Conservation (phyloP, 2,888 invertebrate genomes). For the Agriopis marginaria region DNA sequence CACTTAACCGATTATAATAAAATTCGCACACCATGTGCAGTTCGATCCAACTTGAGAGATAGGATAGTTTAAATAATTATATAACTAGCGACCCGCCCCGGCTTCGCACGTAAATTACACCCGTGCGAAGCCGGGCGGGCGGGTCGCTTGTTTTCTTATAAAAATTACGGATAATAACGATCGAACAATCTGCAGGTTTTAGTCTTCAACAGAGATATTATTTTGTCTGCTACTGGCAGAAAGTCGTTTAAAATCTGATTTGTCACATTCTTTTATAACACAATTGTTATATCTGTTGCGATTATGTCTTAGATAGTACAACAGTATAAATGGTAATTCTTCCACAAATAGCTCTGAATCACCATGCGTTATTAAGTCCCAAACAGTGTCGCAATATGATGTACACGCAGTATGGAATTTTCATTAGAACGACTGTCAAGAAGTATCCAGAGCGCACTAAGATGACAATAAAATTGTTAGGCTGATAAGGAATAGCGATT, state of each 20-base stretch:
- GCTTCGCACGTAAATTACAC: no score
- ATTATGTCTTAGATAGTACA: conserved; percentile 6
- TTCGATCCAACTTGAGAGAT: no score
- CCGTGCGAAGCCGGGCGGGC: no score
- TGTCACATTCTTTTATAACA: conserved; percentile 12
- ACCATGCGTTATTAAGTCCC: conserved; percentile 12
- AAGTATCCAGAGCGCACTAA: neutral
- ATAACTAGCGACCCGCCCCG: no score
- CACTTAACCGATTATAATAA: no score
- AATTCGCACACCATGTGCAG: no score
- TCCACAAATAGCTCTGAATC: conserved; percentile 24
- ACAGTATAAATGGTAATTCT: conserved; percentile 19
- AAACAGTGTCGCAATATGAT: conserved; percentile 28
- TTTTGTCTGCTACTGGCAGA: neutral
- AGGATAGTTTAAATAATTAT: no score
- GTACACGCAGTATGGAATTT: conserved; percentile 8
- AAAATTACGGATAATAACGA: neutral
- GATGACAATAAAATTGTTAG: neutral
- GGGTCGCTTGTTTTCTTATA: neutral
- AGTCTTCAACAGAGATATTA: neutral
- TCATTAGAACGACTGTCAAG: no score
- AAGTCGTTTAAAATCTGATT: conserved; percentile 6
- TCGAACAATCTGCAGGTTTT: neutral
- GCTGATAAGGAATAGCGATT: no score
- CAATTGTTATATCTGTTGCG: conserved; percentile 1